These are phyloP conservation scores for Tinea pellionella DNA, from an alignment of 2,888 invertebrate genomes.

Conservation along the genomic window DNA sequence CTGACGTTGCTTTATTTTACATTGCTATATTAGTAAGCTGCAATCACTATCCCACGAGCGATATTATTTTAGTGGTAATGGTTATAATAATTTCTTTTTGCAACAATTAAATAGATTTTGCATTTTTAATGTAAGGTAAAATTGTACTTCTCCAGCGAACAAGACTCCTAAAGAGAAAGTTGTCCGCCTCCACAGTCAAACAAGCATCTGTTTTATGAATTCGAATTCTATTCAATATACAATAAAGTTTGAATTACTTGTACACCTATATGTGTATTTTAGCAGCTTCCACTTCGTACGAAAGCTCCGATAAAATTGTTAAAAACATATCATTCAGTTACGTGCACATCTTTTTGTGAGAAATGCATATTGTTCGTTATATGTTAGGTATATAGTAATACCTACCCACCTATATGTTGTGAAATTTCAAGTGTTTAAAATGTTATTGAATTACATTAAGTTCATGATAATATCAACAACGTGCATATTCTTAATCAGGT, in stretches of 20 bases:
- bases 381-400: no score
- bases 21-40: no score
- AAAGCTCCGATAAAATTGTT: background rate
- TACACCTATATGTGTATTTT: background rate
- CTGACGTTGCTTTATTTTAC: constrained; percentile 23
- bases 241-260: background rate
- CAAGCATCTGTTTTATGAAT: background rate
- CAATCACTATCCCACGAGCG: no score
- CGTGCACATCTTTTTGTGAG: background rate
- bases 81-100: no score
- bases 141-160: background rate
- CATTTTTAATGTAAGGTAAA: no score
- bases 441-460: background rate
- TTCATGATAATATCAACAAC: background rate
- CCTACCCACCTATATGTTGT: background rate
- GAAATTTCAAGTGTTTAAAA: background rate
- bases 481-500: background rate
- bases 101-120: no score
- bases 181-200: constrained; percentile 33
- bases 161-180: constrained; percentile 45
- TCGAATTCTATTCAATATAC: background rate
- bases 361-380: no score
- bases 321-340: background rate
- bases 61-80: no score
- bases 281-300: background rate